Evolutionary conservation across 1,140 invertebrate species (phyloP).

Genomic region (Penaeus chinensis): DNA sequence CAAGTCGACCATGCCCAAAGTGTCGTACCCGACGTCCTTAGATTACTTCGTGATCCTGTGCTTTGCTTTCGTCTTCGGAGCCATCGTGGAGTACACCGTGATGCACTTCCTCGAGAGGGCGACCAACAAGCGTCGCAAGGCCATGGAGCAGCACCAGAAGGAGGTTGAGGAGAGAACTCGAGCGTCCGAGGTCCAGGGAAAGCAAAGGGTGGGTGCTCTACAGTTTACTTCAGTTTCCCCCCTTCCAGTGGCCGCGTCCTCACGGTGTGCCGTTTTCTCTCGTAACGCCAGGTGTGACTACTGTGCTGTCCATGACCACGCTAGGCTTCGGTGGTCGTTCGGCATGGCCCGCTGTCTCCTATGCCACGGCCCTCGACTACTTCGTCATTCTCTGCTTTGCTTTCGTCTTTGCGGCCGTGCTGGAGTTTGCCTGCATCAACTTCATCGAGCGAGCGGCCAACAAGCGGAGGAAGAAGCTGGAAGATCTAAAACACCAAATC

Average conservation of each 20-base stretch:
- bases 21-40: conserved; percentile 73
- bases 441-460: conserved; percentile 71
- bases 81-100: conserved; percentile 74
- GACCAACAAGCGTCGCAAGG: conserved; percentile 70
- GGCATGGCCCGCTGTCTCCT: conserved; percentile 73
- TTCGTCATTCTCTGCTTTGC: conserved; percentile 75
- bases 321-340: conserved; percentile 74
- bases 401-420: conserved; percentile 74
- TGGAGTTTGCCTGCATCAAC: conserved; percentile 76
- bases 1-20: conserved; percentile 71
- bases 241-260: conserved; percentile 41
- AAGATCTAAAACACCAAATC: conserved; percentile 63
- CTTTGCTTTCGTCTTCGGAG: conserved; percentile 74
- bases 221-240: conserved; percentile 31
- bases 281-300: conserved; percentile 71
- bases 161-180: conserved; percentile 62
- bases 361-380: conserved; percentile 75
- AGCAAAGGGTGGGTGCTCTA: conserved; percentile 48
- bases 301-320: conserved; percentile 75
- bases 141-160: conserved; percentile 66
- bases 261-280: conserved; percentile 56
- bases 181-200: background rate
- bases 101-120: conserved; percentile 71
- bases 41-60: conserved; percentile 75
- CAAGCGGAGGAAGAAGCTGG: conserved; percentile 63